Base-by-base conservation (phyloP, 2,888 invertebrate species). In the Dynastes grantii region DNA sequence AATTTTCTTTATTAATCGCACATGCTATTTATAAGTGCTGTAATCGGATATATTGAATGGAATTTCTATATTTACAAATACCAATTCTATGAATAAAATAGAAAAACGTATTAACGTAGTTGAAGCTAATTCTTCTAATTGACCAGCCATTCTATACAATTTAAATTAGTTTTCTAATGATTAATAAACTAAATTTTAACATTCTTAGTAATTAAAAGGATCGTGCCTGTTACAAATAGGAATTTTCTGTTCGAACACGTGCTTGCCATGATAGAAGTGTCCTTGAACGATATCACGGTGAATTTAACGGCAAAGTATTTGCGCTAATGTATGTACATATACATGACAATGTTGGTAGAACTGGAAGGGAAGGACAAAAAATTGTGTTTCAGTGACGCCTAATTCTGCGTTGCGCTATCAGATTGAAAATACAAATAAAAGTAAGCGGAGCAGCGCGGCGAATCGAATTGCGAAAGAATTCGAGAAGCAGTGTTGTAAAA, bases 41-140 rank as follows among this genome's bases (percentile, higher is more conserved):
- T 40, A 63, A 63, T 29, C 9, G 13, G 45, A 65, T 37, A 65
- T n/a, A 8, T 32, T 65, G 32, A 49, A 49, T 16, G 67, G 22
- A 67, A 67, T 67, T 45, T 16, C 45, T 67, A 67, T 67, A 67
- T 67, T 49, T 67, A 67, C 45, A 27, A 45, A 68, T 68, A 32
- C 51, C 68, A 13, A 68, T n/a, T 68, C n/a, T 11, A 16, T 27
- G 61, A 0, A 27, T 27, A 22, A 22, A 61, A 11, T 63, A 22
- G 9, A 29, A 32, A 13, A 37, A 45, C 45, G 8, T 45, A 45
- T 45, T 45, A 45, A 45, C 45, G 11, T 8, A 45, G 16, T 67
- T 22, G n/a, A 22, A 65, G 22, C 13, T 68, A 51, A 49, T 29
- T 68, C 27, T 27, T 45, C 16, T 67, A 67, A 49, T 67, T 51